Conservation (phyloP, 2,888 invertebrate genomes). For the Melieria omissa region DNA sequence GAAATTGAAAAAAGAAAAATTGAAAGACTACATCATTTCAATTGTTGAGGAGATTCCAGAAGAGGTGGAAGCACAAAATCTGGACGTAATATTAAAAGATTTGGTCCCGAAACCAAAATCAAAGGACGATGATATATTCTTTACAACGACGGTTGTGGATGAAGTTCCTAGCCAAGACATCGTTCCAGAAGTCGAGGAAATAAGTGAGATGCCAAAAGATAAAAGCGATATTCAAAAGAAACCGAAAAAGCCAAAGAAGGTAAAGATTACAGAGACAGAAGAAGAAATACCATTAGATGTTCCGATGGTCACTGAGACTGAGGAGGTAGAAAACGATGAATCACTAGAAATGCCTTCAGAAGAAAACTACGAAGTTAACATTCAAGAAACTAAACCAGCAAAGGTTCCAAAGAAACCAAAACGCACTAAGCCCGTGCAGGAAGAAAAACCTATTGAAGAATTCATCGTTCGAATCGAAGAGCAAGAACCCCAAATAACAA, state of each 20-base stretch:
- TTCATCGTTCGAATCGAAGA: conserved; percentile 58
- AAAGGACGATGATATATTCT: conserved; percentile 45
- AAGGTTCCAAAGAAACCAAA: conserved; percentile 48
- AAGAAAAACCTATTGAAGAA: conserved; percentile 43
- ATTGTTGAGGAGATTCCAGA: conserved; percentile 58
- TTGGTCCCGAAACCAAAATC: conserved; percentile 29
- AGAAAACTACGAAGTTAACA: conserved; percentile 32
- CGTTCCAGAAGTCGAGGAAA: conserved; percentile 53
- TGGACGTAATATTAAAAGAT: conserved; percentile 5
- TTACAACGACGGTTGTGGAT: conserved; percentile 57
- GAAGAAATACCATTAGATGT: conserved; percentile 29
- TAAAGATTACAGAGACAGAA: conserved; percentile 57
- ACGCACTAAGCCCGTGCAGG: conserved; percentile 42
- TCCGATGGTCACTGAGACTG: conserved; percentile 31
- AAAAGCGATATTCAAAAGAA: conserved; percentile 44
- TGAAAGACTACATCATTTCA: conserved; percentile 57
- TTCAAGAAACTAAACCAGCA: conserved; percentile 40
- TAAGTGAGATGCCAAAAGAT: conserved; percentile 29
- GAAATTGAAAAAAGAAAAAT: conserved; percentile 53
- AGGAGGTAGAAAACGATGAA: conserved; percentile 36
- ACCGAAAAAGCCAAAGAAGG: conserved; percentile 39
- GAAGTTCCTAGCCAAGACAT: conserved; percentile 62
- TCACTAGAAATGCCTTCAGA: conserved; percentile 21
- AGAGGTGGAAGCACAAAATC: conserved; percentile 36
- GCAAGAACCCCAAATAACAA: conserved; percentile 60